Conservation (phyloP, 2,113 vertebrate genomes). For the Heterotilapia buettikoferi region DNA sequence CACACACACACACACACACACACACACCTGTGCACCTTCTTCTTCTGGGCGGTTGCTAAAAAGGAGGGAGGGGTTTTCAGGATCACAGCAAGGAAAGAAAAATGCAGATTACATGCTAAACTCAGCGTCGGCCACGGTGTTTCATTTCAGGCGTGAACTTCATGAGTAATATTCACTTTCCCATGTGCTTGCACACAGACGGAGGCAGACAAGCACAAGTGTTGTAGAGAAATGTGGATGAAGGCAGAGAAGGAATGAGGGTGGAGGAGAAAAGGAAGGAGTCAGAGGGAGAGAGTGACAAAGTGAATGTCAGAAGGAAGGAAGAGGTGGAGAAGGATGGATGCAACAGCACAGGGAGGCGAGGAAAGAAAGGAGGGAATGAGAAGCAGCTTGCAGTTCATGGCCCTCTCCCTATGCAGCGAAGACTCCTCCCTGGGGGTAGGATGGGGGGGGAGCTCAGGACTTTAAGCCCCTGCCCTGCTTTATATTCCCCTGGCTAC, state of each 20-base stretch:
- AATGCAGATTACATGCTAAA: background rate
- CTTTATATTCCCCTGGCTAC: conserved; percentile 91
- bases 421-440: conserved; percentile 82
- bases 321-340: conserved; percentile 31
- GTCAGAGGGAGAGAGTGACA: conserved; percentile 5
- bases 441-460: conserved; percentile 53
- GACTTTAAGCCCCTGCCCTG: conserved; percentile 91
- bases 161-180: conserved; percentile 40
- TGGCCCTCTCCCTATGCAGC: conserved; percentile 83
- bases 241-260: background rate
- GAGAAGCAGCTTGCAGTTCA: conserved; percentile 61
- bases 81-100: background rate
- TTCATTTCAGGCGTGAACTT: conserved; percentile 59
- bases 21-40: background rate
- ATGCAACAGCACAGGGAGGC: conserved; percentile 23
- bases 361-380: conserved; percentile 5
- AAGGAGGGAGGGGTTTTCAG: background rate
- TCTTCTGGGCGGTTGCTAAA: background rate
- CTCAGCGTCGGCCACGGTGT: conserved; percentile 18
- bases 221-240: background rate
- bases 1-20: background rate
- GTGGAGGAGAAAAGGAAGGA: background rate
- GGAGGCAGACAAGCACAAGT: background rate
- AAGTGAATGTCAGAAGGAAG: conserved; percentile 35
- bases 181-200: conserved; percentile 20